A percentile compares a stretch with the other conserved stretches of the same genome.
Evolutionary conservation across 2,888 invertebrate species (phyloP).

Genomic region (Spodoptera picta): DNA sequence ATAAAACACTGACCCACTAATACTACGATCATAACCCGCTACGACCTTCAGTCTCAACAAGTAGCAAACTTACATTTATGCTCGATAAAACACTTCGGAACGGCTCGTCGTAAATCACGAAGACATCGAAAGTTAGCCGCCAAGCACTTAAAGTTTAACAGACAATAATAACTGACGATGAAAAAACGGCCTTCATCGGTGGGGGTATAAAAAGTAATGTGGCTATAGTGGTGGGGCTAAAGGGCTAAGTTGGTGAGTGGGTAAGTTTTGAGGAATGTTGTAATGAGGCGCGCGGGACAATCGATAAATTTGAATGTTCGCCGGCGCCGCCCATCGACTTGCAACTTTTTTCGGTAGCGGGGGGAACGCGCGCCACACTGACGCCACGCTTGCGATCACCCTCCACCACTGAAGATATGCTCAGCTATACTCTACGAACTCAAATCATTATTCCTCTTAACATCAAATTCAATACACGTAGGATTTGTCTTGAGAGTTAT

Average conservation of each 20-base stretch:
- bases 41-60: conserved; percentile 86
- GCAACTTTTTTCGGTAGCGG: conserved; percentile 87
- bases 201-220: conserved; percentile 85
- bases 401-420: conserved; percentile 49
- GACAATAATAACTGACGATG: conserved; percentile 86
- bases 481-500: background rate
- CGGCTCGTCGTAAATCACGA: conserved; percentile 85
- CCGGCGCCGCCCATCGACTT: conserved; percentile 86
- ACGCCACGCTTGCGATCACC: conserved; percentile 71
- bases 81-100: conserved; percentile 88
- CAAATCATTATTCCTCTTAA: background rate
- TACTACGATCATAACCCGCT: conserved; percentile 68
- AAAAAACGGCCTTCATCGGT: conserved; percentile 80
- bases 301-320: conserved; percentile 89
- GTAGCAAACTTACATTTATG: conserved; percentile 87
- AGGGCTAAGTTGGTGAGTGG: conserved; percentile 86
- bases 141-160: conserved; percentile 88
- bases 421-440: conserved; percentile 21
- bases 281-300: conserved; percentile 87
- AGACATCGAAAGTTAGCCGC: conserved; percentile 87
- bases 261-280: conserved; percentile 87
- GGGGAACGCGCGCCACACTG: conserved; percentile 80
- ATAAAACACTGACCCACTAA: conserved; percentile 80
- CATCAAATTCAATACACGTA: background rate
- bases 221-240: conserved; percentile 79